Evolutionary conservation across 1,140 invertebrate species (phyloP).

Genomic region (Brachionus paranguensis): DNA sequence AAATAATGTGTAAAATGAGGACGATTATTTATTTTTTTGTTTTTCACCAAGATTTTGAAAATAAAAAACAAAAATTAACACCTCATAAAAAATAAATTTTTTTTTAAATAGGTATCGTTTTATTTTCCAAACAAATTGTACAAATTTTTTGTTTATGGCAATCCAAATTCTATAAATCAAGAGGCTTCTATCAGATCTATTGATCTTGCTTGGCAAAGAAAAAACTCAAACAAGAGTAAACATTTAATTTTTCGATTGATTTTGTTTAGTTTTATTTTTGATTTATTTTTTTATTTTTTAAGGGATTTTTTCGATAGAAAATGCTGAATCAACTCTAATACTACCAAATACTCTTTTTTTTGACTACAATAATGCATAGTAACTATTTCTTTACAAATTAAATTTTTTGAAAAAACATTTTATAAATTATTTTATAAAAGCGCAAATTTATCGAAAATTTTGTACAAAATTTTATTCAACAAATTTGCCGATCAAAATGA

Average conservation of each 20-base stretch:
- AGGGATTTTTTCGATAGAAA: background rate
- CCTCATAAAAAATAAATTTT: too few species aligned
- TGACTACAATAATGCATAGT: conserved; percentile 14
- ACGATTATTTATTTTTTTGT: too few species aligned
- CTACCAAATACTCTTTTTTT: background rate
- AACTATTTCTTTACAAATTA: background rate
- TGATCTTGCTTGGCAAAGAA: conserved; percentile 8
- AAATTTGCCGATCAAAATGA: conserved; percentile 17
- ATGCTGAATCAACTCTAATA: background rate
- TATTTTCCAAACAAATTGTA: conserved; percentile 30
- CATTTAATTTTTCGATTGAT: background rate
- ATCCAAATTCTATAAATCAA: background rate
- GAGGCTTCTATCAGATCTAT: background rate
- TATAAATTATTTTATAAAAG: background rate
- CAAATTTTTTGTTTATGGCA: background rate
- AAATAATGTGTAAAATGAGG: too few species aligned
- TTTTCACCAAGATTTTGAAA: too few species aligned
- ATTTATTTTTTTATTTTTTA: background rate
- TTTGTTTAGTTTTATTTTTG: background rate
- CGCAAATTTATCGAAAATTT: background rate
- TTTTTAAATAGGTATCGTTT: background rate
- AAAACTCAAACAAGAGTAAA: background rate
- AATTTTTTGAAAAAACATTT: background rate
- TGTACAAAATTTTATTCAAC: background rate
- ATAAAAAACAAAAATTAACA: too few species aligned